Conservation (phyloP, 2,113 vertebrate species). For the Lophura nycthemera region DNA sequence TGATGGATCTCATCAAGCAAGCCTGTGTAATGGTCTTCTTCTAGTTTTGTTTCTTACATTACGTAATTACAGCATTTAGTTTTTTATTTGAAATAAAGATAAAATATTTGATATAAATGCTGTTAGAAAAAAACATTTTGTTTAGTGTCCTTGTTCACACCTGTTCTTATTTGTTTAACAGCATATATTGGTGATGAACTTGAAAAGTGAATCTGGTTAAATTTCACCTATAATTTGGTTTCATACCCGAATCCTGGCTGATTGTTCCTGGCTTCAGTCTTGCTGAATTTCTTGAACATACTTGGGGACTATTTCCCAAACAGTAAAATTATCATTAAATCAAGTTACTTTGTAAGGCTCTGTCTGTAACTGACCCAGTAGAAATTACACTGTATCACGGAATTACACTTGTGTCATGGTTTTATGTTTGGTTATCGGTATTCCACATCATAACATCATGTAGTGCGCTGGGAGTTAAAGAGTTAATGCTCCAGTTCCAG, state of each 20-base stretch:
- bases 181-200: background rate
- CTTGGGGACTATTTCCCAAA: background rate
- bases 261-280: background rate
- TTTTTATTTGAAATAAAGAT: background rate
- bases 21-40: background rate
- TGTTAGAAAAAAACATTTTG: background rate
- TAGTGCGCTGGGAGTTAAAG: too few relatives aligned
- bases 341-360: background rate
- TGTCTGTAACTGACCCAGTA: background rate
- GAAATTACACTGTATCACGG: background rate
- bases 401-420: background rate
- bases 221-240: background rate
- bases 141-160: background rate
- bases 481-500: too few relatives aligned
- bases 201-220: background rate
- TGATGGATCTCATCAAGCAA: background rate
- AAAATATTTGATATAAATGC: background rate
- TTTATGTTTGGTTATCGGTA: too few relatives aligned
- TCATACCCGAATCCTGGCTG: background rate
- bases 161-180: background rate
- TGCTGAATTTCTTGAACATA: constrained; percentile 1
- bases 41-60: background rate
- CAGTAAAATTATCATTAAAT: constrained; percentile 1
- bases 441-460: too few relatives aligned
- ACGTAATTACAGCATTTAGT: background rate